Base-by-base conservation (phyloP, 2,888 invertebrate species). In the Mythimna impura region DNA sequence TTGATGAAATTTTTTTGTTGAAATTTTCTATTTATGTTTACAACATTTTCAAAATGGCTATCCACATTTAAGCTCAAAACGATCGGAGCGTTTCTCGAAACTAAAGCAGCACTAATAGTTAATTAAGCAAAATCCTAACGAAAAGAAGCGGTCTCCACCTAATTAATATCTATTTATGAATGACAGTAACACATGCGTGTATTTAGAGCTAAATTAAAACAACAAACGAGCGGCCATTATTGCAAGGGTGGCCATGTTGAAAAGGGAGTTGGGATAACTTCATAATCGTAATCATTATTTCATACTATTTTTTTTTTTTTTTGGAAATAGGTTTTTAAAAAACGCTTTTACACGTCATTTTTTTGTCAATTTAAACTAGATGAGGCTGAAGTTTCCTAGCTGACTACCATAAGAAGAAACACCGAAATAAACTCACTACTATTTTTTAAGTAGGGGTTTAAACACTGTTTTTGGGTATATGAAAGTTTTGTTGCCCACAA, bases 121-220 rank as follows among this genome's bases (percentile, higher is more conserved):
- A 84, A 86, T 85, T 86, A 83, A 85, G 83, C 73, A 71, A 77
- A 78, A 78, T 80, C 76, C 78, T 85, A 76, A 81, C 72, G 76
- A 83, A 85, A 81, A 81, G 74, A 83, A 78, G 69, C 77, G 78
- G 55, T 86, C 85, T 81, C 81, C 89, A 89, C 89, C 86, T 75
- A 85, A 85, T 85, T 85, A 82, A 86, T 85, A 85, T 86, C 85
- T 85, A 89, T 90, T 91, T 90, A 90, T 82, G 84, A 86, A 87
- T 83, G 88, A 89, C 88, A 88, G 82, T 87, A 84, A 86, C 87
- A 88, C 87, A 89, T 86, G 86, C 85, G 87, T 89, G 91, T 89
- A 87, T 89, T 89, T 89, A 91, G 89, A 89, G 90, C 88, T 89
- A 90, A 91, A 92, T 91, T 91, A 91, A 89, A 90, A 87, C 87